phyloP scores from a whole-genome alignment of 2,888 invertebrate species.

The Hydroisotoma schaefferi region DNA sequence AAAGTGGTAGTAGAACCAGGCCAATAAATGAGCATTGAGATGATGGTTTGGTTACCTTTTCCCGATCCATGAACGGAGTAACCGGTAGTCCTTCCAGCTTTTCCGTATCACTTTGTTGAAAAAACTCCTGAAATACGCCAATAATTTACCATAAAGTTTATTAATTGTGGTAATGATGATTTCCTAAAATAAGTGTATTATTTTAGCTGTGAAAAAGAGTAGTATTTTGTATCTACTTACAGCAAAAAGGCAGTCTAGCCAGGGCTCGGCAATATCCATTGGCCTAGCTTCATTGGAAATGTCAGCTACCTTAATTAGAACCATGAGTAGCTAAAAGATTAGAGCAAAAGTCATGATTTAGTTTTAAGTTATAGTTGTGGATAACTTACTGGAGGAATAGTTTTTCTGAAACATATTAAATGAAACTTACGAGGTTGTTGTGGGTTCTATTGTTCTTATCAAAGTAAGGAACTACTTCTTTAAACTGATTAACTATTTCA shows the following conservation, averaged over 20 bases:
- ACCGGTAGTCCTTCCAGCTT: slow-evolving; percentile 77
- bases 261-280: slow-evolving; percentile 77
- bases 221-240: slow-evolving; percentile 50
- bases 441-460: slow-evolving; percentile 67
- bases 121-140: slow-evolving; percentile 60
- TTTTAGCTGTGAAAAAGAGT: neutral
- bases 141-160: neutral
- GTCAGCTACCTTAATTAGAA: slow-evolving; percentile 78
- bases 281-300: slow-evolving; percentile 79
- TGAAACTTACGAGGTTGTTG: slow-evolving; percentile 64
- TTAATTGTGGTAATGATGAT: neutral
- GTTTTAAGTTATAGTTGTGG: neutral
- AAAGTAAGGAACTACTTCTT: slow-evolving; percentile 63
- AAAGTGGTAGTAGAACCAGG: slow-evolving; percentile 72
- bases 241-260: slow-evolving; percentile 70
- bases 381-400: neutral
- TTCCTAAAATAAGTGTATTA: neutral
- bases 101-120: slow-evolving; percentile 75
- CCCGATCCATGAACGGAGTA: slow-evolving; percentile 81
- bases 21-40: slow-evolving; percentile 82
- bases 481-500: slow-evolving; percentile 70
- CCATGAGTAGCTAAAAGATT: slow-evolving; percentile 64
- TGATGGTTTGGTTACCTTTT: slow-evolving; percentile 77
- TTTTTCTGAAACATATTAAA: neutral
- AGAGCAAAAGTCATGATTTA: neutral